A percentile compares a stretch with the other conserved stretches of the same genome.
Conservation (phyloP, 1,140 invertebrate genomes). For the Drosophila funebris region DNA sequence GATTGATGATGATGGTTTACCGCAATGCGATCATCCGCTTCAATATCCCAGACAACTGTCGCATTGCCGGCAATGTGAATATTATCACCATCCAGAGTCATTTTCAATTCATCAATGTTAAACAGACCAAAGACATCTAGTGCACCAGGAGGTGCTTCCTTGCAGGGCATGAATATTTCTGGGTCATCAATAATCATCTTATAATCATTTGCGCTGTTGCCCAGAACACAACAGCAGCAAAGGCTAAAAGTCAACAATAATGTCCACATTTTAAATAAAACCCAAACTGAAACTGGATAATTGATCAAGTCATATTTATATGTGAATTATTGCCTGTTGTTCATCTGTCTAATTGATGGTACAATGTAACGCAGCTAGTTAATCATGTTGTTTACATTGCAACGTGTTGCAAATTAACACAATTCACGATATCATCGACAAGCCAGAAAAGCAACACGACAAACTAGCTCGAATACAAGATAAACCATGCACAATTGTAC, state of each 20-base stretch:
- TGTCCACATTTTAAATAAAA: conserved; percentile 35
- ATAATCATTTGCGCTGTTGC: conserved; percentile 34
- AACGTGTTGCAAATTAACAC: conserved; percentile 37
- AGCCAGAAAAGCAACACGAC: too few relatives aligned
- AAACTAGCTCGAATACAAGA: conserved; percentile 12
- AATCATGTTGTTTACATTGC: conserved; percentile 15
- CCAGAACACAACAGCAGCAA: neutral
- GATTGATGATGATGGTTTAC: conserved; percentile 28
- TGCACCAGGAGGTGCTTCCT: conserved; percentile 29
- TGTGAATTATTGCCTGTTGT: neutral
- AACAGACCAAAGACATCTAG: conserved; percentile 4
- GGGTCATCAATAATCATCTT: conserved; percentile 49
- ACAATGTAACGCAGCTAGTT: conserved; percentile 23
- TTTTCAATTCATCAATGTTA: neutral
- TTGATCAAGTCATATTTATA: conserved; percentile 1
- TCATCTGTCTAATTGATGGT: conserved; percentile 22
- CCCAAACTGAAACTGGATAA: neutral
- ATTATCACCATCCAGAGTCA: conserved; percentile 11
- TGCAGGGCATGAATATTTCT: conserved; percentile 46
- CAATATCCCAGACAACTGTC: conserved; percentile 39
- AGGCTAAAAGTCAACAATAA: conserved; percentile 15
- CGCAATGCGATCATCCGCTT: conserved; percentile 49
- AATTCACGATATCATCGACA: conserved; percentile 32
- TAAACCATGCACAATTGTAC: neutral
- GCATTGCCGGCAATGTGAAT: conserved; percentile 33